Base-by-base conservation (phyloP, 1,140 invertebrate genomes). In the Tetraneura akinire region DNA sequence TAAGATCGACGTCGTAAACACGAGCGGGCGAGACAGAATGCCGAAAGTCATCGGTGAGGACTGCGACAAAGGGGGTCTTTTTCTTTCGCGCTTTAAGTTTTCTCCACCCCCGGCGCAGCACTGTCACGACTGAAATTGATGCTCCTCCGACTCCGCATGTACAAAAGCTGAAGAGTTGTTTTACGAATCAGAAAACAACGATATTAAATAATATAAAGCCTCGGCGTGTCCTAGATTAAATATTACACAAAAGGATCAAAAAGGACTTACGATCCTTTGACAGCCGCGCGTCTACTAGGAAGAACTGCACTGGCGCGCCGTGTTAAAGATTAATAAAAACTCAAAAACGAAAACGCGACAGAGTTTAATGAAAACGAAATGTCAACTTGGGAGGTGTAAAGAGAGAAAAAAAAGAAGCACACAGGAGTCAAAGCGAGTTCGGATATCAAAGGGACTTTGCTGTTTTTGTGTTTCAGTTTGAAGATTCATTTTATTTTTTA, bases 331-430 rank as follows among this genome's bases (percentile, higher is more conserved):
- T 78, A 78, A 78, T 78, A 78, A 78, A 62, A 78, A 78, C 55
- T 53, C 37, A 32, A 78, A 78, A 78, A 78, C 53, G 55, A 78
- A 78, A 78, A 78, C 55, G 53, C 74, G 74, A 60, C 53, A 62
- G 74, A 78, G 74, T 78, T 78, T 78, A 78, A 78, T 78, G 74
- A 78, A 78, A 78, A 78, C 74, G 74, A 78, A 78, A 78, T 78
- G 55, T 78, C 74, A 78, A 78, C 74, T 57, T 21, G 55, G 74
- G 55, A 78, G 74, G 74, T 78, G 74, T 78, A 55, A 74, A 74
- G 37, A 37, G 55, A n/a, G n/a, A n/a, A 32, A 78, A 78, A 78
- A 60, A 78, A 78, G 53, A 78, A 42, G 74, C 37, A 62, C 16
- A 32, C 29, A 51, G 53, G 74, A 78, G 21, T 78, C 74, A 78